Base-by-base conservation (phyloP, 2,888 invertebrate species). In the Drosophila neotestacea region DNA sequence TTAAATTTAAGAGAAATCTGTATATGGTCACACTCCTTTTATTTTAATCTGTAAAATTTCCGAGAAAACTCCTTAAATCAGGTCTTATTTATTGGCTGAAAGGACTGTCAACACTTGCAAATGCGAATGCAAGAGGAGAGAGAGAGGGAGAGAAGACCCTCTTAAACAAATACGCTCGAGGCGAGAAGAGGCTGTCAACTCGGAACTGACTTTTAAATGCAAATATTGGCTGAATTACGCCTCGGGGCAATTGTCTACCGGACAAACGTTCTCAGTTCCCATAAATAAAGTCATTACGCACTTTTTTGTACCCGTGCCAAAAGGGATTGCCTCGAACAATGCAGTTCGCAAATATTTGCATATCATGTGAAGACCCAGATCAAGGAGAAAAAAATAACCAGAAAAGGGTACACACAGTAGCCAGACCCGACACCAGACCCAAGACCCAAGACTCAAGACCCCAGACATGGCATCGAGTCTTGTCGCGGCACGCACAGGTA, bases 221-320 rank as follows among this genome's bases (percentile, higher is more conserved):
- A 86, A 84, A 86, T 79, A 80, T 71, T 69, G 69, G 27, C 48
- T n/a, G 60, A 50, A 67, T 67, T 66, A 30, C 59, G 59, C 65
- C 84, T 72, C 67, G 28, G 61, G 73, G 50, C 77, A 28, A 79
- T 86, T 85, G 87, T 82, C 80, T 62, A 41, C 16, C 46, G 44
- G 52, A 34, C 65, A 44, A 65, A 11, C 68, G 69, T 13, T 44
- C 22, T 7, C 55, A 34, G 16, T 11, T 30, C 55, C 84, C 88
- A 86, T 86, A 86, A 88, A 86, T 86, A 86, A 86, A 86, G 88
- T 79, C 85, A 88, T 86, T 86, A 86, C 88, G 79, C 88, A 81
- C 77, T 22, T 22, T 46, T 60, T 51, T 50, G 39, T 66, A 13
- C 65, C 42, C 69, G 66, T 59, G 70, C 77, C 78, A 55, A 65